phyloP scores from a whole-genome alignment of 2,113 vertebrate genomes.

The Oreamnos americanus region DNA sequence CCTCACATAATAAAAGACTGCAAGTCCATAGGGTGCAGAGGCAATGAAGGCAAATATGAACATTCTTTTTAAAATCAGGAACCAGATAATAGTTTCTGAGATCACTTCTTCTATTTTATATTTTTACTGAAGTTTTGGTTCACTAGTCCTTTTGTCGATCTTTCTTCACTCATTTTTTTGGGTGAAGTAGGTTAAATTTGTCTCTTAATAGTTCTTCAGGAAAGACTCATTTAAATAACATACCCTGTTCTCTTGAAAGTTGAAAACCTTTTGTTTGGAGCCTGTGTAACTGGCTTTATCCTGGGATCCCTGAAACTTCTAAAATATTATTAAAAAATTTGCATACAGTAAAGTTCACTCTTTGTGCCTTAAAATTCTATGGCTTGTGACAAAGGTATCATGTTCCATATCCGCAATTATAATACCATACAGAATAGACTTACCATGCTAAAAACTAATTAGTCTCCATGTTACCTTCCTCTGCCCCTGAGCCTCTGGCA shows the following conservation, averaged over 20 bases:
- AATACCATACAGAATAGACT: neutral
- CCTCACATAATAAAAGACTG: neutral
- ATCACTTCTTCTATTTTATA: neutral
- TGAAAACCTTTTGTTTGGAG: neutral
- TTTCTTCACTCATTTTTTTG: neutral
- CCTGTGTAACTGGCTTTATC: neutral
- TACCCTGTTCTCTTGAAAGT: neutral
- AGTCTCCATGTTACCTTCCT: neutral
- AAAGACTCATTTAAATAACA: neutral
- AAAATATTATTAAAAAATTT: neutral
- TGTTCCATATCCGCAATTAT: neutral
- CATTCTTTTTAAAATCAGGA: neutral
- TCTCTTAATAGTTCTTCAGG: neutral
- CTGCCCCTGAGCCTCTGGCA: neutral
- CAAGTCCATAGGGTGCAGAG: neutral
- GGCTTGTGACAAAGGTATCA: neutral
- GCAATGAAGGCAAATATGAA: neutral
- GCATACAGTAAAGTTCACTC: neutral
- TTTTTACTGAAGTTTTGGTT: neutral
- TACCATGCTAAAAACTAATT: neutral
- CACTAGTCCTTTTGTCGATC: neutral
- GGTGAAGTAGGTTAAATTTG: neutral
- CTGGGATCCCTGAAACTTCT: neutral
- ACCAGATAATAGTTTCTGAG: neutral
- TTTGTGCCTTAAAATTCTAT: neutral